phyloP scores from a whole-genome alignment of 2,113 vertebrate species.

The Leiothrix lutea region DNA sequence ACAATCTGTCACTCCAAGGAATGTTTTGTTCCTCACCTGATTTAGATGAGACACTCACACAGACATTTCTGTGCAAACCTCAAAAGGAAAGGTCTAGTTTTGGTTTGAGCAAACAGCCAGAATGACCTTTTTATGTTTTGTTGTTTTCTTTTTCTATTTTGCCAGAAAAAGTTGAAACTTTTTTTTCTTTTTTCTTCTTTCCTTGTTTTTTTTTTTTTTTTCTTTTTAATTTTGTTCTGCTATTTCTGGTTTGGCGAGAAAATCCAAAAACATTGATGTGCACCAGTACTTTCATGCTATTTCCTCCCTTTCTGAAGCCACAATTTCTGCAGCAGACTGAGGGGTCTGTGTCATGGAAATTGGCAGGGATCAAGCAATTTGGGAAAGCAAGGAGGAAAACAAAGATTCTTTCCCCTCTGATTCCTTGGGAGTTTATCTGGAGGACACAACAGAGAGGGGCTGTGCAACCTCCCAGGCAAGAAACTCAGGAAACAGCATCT shows the following conservation, averaged over 20 bases:
- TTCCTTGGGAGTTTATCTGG: conserved; percentile 21
- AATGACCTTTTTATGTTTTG: background rate
- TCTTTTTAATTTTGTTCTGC: background rate
- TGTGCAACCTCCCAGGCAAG: background rate
- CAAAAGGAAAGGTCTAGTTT: background rate
- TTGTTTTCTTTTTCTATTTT: background rate
- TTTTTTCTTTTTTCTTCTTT: background rate
- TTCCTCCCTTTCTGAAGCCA: conserved; percentile 43
- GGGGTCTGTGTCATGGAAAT: conserved; percentile 53
- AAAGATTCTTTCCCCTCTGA: conserved; percentile 19
- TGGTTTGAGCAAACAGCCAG: background rate
- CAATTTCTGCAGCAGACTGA: conserved; percentile 33
- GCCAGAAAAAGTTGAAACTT: background rate
- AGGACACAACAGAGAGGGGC: background rate
- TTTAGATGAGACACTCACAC: background rate
- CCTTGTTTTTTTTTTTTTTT: rapidly evolving
- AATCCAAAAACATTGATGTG: conserved; percentile 29
- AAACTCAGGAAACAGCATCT: background rate
- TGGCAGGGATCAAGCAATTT: background rate
- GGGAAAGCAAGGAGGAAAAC: conserved; percentile 1
- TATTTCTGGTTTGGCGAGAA: conserved; percentile 43
- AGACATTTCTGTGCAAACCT: background rate
- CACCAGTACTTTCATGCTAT: conserved; percentile 49
- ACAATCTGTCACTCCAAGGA: background rate
- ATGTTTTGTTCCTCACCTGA: background rate